Evolutionary conservation across 2,888 invertebrate species (phyloP).

Genomic region (Rhagophthalmus giganteus): DNA sequence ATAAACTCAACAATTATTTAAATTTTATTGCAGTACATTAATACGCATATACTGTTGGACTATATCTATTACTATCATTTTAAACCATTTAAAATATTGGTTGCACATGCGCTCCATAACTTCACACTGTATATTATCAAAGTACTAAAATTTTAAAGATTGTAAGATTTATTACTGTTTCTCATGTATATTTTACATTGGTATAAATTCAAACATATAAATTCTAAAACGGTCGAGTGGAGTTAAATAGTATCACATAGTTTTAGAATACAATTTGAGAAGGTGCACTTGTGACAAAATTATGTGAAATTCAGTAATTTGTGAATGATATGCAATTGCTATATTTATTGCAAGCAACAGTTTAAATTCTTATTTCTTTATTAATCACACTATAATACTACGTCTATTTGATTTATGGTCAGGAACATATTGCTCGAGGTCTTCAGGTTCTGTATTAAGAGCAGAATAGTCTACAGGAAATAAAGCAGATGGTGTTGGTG

Average conservation of each 20-base stretch:
- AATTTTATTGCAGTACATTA: too few species aligned
- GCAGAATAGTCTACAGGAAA: conserved; percentile 79
- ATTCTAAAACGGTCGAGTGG: conserved; percentile 24
- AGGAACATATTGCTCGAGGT: conserved; percentile 70
- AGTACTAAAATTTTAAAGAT: too few species aligned
- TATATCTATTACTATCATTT: too few species aligned
- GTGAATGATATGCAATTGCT: conserved; percentile 23
- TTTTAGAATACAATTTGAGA: conserved; percentile 53
- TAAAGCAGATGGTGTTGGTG: conserved; percentile 60
- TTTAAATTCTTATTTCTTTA: conserved; percentile 15
- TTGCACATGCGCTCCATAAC: too few species aligned
- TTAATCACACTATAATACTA: conserved; percentile 64
- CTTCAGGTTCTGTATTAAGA: conserved; percentile 70
- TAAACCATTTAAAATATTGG: too few species aligned
- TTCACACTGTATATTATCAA: too few species aligned
- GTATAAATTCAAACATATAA: conserved; percentile 29
- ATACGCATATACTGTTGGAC: too few species aligned
- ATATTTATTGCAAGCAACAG: conserved; percentile 21
- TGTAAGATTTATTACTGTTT: conserved; percentile 19
- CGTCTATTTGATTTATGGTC: conserved; percentile 70
- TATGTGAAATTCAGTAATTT: conserved; percentile 20
- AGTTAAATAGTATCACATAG: conserved; percentile 51
- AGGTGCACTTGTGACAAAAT: conserved; percentile 53
- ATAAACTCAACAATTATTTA: too few species aligned
- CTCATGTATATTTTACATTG: conserved; percentile 20